Evolutionary conservation across 2,113 vertebrate species (phyloP).

Genomic region (Todiramphus chloris): DNA sequence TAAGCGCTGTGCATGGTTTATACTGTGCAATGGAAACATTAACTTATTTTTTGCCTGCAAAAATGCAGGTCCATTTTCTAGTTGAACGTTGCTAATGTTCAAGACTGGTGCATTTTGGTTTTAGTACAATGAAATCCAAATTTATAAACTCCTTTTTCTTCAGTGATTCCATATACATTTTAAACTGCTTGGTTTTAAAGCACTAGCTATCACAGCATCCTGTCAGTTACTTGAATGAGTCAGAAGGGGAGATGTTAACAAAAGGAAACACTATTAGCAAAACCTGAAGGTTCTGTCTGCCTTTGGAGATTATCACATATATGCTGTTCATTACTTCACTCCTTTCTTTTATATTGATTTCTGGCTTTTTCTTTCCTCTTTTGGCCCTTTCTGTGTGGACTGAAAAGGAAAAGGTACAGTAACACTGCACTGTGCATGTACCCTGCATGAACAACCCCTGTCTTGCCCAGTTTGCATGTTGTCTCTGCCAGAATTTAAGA

Average conservation of each 20-base stretch:
- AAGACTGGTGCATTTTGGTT: not conserved
- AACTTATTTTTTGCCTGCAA: not conserved
- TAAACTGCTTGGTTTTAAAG: not conserved
- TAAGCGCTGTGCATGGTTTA: not conserved
- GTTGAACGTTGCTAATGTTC: not conserved
- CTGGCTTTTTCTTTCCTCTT: conserved; percentile 69
- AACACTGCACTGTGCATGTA: conserved; percentile 34
- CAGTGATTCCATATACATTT: not conserved
- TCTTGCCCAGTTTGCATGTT: conserved; percentile 27
- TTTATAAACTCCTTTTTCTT: not conserved
- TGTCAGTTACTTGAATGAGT: not conserved
- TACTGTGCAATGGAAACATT: not conserved
- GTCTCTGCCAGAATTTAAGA: not conserved
- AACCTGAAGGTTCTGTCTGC: not conserved
- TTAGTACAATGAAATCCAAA: not conserved
- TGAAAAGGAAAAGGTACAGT: conserved; percentile 95
- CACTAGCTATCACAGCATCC: not conserved
- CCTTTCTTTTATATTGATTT: conserved; percentile 66
- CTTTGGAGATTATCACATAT: not conserved
- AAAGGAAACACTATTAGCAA: not conserved
- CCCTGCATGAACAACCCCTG: conserved; percentile 61
- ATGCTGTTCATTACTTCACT: conserved; percentile 7
- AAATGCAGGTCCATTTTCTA: not conserved
- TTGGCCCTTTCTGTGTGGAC: conserved; percentile 72
- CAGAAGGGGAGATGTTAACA: not conserved